A percentile compares a stretch with the other conserved stretches of the same genome.
These are phyloP conservation scores for Gorsachius magnificus DNA, from an alignment of 2,797 vertebrate species.

Conservation along the genomic window DNA sequence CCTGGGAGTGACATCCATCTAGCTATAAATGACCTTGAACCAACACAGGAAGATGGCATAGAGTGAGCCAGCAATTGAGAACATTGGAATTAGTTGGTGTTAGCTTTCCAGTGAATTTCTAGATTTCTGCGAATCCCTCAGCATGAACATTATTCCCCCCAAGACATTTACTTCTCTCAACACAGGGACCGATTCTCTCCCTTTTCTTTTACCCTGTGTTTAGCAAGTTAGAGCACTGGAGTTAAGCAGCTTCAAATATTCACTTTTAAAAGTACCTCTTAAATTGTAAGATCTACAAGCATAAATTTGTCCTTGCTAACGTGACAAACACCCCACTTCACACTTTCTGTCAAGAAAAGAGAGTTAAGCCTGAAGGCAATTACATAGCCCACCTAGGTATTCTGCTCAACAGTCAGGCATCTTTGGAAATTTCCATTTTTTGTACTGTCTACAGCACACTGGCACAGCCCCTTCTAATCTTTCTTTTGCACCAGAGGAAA, in stretches of 20 bases:
- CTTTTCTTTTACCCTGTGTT: background rate
- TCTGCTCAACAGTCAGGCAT: background rate
- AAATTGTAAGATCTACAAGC: background rate
- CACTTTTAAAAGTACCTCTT: background rate
- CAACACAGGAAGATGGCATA: background rate
- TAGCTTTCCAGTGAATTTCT: background rate
- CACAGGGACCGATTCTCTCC: background rate
- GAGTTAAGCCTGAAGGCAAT: conserved; percentile 16
- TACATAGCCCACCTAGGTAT: conserved; percentile 11
- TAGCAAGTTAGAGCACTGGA: background rate
- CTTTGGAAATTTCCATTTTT: conserved; percentile 47
- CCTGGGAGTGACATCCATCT: background rate
- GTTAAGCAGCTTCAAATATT: background rate
- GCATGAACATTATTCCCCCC: background rate
- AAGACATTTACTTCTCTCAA: background rate
- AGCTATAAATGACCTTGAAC: background rate
- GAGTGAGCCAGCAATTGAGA: background rate
- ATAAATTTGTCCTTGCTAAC: background rate
- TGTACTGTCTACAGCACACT: background rate
- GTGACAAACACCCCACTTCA: background rate
- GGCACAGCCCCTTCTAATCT: background rate
- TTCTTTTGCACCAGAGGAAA: conserved; percentile 35
- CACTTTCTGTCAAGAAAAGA: background rate
- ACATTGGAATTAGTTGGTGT: background rate
- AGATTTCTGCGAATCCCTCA: background rate